Evolutionary conservation across 2,113 vertebrate species (phyloP).

Genomic region (Clupea harengus): DNA sequence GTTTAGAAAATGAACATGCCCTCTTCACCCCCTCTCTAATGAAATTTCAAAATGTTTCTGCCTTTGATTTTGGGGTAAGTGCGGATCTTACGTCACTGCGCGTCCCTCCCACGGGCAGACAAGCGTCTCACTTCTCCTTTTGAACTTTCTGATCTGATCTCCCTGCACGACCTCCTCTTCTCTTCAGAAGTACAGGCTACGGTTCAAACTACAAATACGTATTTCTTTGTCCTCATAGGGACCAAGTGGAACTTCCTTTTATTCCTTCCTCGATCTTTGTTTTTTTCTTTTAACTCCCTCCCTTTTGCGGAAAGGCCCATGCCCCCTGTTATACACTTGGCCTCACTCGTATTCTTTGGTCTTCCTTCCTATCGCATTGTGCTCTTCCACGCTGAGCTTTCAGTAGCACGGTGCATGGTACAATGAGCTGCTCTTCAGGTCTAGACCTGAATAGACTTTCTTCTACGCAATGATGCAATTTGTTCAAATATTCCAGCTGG

Average conservation of each 20-base stretch:
- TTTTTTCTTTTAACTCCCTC: conserved; percentile 11
- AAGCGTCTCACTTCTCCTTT: not conserved
- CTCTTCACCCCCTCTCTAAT: not conserved
- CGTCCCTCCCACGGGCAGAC: not conserved
- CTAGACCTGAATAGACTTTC: too few species aligned
- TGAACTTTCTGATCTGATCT: not conserved
- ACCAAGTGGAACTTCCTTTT: not conserved
- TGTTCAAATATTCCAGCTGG: too few species aligned
- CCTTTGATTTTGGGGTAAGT: not conserved
- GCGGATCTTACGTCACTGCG: not conserved
- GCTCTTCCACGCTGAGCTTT: not conserved
- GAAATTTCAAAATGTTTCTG: not conserved
- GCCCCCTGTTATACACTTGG: not conserved
- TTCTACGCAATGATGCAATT: too few species aligned
- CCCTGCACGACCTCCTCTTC: not conserved
- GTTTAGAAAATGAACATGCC: not conserved
- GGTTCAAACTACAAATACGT: not conserved
- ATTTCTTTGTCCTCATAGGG: not conserved
- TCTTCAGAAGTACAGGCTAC: too few species aligned
- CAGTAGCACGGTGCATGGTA: not conserved
- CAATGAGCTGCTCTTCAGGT: not conserved
- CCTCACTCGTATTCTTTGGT: conserved; percentile 40
- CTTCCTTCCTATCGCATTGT: not conserved
- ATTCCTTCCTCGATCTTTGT: not conserved
- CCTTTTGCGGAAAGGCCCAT: not conserved